A percentile compares a stretch with the other conserved stretches of the same genome.
Evolutionary conservation across 1,140 invertebrate genomes (phyloP).

Genomic region (Sitodiplosis mosellana): DNA sequence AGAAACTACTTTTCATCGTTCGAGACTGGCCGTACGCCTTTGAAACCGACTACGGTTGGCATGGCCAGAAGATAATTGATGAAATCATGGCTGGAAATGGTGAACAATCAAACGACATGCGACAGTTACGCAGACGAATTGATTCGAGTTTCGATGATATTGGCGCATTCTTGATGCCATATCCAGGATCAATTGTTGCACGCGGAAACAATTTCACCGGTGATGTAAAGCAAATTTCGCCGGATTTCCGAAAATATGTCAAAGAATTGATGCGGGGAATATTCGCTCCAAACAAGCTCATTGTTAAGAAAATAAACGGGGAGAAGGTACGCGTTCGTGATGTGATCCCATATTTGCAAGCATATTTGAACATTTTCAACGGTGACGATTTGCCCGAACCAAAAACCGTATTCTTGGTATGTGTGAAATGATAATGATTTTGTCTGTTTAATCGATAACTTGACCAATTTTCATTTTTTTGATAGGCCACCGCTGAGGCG

Average conservation of each 20-base stretch:
- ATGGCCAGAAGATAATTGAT: constrained; percentile 53
- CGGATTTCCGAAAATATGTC: constrained; percentile 77
- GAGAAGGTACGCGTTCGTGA: constrained; percentile 80
- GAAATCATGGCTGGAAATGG: constrained; percentile 67
- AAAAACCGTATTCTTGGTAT: too few species aligned
- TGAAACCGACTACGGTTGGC: constrained; percentile 74
- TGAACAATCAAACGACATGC: constrained; percentile 78
- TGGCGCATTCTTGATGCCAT: neutral
- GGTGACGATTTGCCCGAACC: too few species aligned
- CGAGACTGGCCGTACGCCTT: constrained; percentile 98
- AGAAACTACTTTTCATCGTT: constrained; percentile 87
- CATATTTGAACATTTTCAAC: too few species aligned
- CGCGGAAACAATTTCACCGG: constrained; percentile 93
- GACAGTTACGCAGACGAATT: constrained; percentile 77
- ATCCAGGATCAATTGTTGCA: constrained; percentile 56
- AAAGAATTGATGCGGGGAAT: constrained; percentile 72
- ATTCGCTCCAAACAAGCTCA: constrained; percentile 74
- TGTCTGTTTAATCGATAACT: too few species aligned
- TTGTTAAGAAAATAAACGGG: constrained; percentile 92
- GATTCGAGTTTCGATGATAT: constrained; percentile 85
- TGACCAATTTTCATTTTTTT: too few species aligned
- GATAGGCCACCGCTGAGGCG: too few species aligned
- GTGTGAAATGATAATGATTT: too few species aligned
- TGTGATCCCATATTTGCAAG: too few species aligned
- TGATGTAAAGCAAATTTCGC: constrained; percentile 80